Evolutionary conservation across 2,113 vertebrate species (phyloP), one percentile per base, ranked within the genome.

Genomic region (Neodon shergylaensis): DNA sequence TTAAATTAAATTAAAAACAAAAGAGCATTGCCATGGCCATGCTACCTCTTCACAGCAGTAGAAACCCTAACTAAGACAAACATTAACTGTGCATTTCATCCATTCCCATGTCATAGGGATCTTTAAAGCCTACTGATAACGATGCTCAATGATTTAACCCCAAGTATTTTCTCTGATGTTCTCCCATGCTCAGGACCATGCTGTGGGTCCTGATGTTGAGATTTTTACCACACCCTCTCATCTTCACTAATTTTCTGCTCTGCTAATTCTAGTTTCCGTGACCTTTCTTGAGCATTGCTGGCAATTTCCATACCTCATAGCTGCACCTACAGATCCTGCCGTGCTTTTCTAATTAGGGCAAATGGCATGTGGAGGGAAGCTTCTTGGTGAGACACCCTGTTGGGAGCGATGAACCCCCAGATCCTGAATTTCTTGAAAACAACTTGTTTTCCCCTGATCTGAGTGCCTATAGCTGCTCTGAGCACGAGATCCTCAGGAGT

Each of bases 261-360:
- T 88, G 49, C 33, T 85, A 74, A 44, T 90, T 90, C 24, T 91
- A 95, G 72, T 47, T 66, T 85, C 52, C 19, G 14, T 70, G 28
- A 49, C 33, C 21, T 87, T n/a, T 52, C 47, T 72, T 52, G 21
- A n/a, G 33, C 13, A 1, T 52, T 22, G 21, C 52, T 49, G 44
- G 44, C 6, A 54, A n/a, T 72, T 52, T n/a, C 21, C 14, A 8
- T 52, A 52, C 7, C 12, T 24, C 36, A 72, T n/a, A 72, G 33
- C 66, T 72, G 7, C 21, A 52, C 2, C 21, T 39, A 39, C 16
- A 77, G 33, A 70, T 92, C 74, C 63, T 58, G 10, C 12, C 16
- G n/a, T 86, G 33, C 21, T 82, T 65, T 93, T 90, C 31, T 92
- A 95, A 82, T 52, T 70, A 54, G 24, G 83, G 36, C 44, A 65